Percentiles rank a stretch among this genome's conserved stretches.
Evolutionary conservation across 2,888 invertebrate species (phyloP).

Genomic region (Cosmopolites sordidus): DNA sequence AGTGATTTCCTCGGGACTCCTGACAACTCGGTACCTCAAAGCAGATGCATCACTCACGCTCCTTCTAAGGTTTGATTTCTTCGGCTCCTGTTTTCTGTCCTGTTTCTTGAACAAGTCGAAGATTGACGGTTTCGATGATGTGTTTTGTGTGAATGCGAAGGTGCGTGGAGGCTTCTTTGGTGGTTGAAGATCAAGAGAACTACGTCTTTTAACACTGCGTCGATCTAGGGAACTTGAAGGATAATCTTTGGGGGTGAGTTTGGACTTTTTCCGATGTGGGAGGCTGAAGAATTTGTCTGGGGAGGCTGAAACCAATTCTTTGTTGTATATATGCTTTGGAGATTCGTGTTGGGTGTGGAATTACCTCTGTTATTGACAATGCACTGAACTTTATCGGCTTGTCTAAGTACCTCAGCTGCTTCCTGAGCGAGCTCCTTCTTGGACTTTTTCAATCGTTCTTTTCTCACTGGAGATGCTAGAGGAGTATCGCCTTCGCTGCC

Average conservation of each 20-base stretch:
- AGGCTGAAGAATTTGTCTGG: slow-evolving; percentile 67
- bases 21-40: slow-evolving; percentile 51
- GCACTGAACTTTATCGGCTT: slow-evolving; percentile 70
- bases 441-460: slow-evolving; percentile 65
- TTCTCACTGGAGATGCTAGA: slow-evolving; percentile 51
- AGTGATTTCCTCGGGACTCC: slow-evolving; percentile 15
- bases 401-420: slow-evolving; percentile 69
- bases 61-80: slow-evolving; percentile 50
- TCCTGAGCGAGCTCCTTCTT: slow-evolving; percentile 71
- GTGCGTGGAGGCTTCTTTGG: slow-evolving; percentile 45
- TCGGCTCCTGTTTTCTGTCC: slow-evolving; percentile 55
- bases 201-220: slow-evolving; percentile 42
- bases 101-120: slow-evolving; percentile 63
- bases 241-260: slow-evolving; percentile 35
- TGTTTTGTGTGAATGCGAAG: slow-evolving; percentile 46
- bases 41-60: slow-evolving; percentile 56
- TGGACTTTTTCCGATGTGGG: slow-evolving; percentile 58
- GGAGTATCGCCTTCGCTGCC: slow-evolving; percentile 50
- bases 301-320: slow-evolving; percentile 8
- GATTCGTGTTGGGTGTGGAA: no score
- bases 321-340: no score
- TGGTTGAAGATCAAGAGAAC: slow-evolving; percentile 54
- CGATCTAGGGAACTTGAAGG: slow-evolving; percentile 38
- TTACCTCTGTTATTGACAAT: slow-evolving; percentile 39
- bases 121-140: slow-evolving; percentile 58